Conservation (phyloP, 2,113 vertebrate species). For the Paratilapia polleni region DNA sequence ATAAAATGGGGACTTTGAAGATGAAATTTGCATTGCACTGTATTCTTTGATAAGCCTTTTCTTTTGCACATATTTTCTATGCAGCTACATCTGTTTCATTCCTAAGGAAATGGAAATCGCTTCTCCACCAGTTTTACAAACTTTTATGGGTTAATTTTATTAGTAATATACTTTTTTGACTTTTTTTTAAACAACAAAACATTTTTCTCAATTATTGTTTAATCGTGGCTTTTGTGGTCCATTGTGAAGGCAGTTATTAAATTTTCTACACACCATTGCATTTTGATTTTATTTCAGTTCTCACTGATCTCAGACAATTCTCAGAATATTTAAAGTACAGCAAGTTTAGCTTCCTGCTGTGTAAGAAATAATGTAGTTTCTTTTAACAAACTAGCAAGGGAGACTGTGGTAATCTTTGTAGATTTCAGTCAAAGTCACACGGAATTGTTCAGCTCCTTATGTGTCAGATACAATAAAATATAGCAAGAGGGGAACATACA, state of each 20-base stretch:
- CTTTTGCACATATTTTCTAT: background rate
- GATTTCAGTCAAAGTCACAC: background rate
- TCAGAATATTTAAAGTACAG: no score
- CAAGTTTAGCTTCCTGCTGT: background rate
- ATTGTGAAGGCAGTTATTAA: background rate
- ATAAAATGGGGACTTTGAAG: background rate
- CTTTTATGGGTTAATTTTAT: background rate
- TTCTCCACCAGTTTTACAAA: background rate
- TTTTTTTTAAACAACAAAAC: conserved; percentile 1
- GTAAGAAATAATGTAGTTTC: background rate
- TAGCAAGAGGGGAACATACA: background rate
- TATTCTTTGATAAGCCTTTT: background rate
- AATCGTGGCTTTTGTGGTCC: background rate
- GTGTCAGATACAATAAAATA: conserved; percentile 4
- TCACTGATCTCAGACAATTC: background rate
- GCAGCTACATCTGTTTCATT: background rate
- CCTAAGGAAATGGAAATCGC: background rate
- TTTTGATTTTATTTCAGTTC: background rate
- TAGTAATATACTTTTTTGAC: background rate
- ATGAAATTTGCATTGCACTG: background rate
- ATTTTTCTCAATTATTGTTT: background rate
- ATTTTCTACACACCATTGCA: background rate
- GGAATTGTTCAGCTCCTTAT: background rate
- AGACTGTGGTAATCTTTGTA: background rate
- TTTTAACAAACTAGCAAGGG: background rate